A percentile compares a stretch with the other conserved stretches of the same genome.
Conservation (phyloP, 1,140 invertebrate species). For the Caenorhabditis brenneri region DNA sequence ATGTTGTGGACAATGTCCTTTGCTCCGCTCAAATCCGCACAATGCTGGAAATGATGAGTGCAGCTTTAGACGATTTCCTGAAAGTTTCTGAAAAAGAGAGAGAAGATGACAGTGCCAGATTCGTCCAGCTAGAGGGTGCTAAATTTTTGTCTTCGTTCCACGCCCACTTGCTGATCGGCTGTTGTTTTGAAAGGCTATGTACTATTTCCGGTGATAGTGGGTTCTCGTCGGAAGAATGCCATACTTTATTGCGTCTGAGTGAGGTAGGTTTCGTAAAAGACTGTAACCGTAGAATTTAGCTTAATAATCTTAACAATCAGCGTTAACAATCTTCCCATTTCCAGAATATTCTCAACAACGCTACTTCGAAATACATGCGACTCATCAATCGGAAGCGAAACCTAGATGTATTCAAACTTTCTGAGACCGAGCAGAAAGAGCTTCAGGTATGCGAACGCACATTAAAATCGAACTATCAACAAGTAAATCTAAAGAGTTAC, state of each 20-base stretch:
- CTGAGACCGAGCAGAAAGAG: background rate
- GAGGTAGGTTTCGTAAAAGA: no score
- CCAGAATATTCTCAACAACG: constrained; percentile 1
- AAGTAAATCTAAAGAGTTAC: no score
- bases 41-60: background rate
- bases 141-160: background rate
- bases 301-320: no score
- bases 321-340: background rate
- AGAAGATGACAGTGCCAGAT: constrained; percentile 1
- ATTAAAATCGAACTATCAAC: no score
- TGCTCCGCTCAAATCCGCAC: background rate
- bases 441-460: background rate
- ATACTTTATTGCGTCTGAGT: background rate
- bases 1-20: constrained; percentile 12
- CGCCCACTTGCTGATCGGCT: background rate
- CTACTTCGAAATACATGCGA: background rate
- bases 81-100: constrained; percentile 21
- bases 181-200: background rate
- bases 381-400: background rate
- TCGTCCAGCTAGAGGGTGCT: background rate
- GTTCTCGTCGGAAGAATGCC: background rate
- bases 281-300: background rate
- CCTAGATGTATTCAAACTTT: background rate
- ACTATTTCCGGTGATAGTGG: background rate
- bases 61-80: background rate